Evolutionary conservation across 2,113 vertebrate species (phyloP).

Genomic region (Oncorhynchus tshawytscha): DNA sequence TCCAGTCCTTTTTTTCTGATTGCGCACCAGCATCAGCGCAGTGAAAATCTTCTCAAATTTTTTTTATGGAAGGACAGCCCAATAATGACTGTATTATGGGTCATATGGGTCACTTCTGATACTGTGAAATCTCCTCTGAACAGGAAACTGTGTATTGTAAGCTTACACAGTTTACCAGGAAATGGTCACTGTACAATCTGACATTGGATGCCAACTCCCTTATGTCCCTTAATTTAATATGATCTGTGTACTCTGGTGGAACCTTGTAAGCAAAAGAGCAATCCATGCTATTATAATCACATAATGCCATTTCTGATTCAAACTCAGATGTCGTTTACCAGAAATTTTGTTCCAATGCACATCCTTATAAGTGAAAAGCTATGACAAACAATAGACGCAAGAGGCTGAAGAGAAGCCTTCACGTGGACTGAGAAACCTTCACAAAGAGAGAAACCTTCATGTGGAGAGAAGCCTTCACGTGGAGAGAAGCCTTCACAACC

Average conservation of each 20-base stretch:
- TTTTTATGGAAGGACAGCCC: neutral
- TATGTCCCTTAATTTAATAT: neutral
- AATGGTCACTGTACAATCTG: neutral
- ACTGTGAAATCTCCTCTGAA: neutral
- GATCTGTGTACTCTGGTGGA: neutral
- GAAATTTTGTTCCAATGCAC: slow-evolving; percentile 1
- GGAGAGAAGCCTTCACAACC: neutral
- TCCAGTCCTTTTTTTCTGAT: too few relatives aligned
- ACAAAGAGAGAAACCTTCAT: neutral
- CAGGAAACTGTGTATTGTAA: neutral
- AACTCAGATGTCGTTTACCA: neutral
- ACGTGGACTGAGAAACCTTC: neutral
- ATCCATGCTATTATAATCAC: neutral
- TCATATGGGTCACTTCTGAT: neutral
- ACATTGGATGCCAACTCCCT: neutral
- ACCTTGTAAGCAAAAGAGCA: neutral
- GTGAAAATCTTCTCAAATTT: neutral
- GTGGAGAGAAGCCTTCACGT: neutral
- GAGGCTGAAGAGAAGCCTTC: neutral
- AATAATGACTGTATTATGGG: neutral
- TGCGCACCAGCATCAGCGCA: neutral
- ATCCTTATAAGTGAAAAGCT: neutral
- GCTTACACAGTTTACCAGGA: neutral
- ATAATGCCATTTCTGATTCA: neutral
- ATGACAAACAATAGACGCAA: neutral